Evolutionary conservation across 2,113 vertebrate species (phyloP), one percentile per base, ranked within the genome.

Genomic region (Urocolius indicus): DNA sequence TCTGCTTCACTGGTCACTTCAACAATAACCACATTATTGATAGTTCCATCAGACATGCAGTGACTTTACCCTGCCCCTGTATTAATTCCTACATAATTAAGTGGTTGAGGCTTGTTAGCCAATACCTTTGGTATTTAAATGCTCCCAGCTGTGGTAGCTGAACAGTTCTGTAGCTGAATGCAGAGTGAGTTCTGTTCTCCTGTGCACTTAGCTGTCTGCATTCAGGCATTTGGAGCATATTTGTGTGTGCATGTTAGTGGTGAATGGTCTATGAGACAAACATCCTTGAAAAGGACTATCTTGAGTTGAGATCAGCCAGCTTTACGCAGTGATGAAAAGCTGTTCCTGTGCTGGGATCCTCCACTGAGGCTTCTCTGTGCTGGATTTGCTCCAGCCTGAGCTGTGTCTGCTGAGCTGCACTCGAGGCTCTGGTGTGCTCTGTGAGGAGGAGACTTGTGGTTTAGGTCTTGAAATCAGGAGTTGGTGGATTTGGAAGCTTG

Each of bases 311-410:
- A 61, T 90, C 58, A 16, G 67, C 6, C 75, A 48, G 67, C 79
- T 45, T 69, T 83, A 54, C 67, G 75, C 21, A 4, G 38, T 15
- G 91, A 16, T 45, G 76, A 61, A 68, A 85, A 86, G 89, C 83
- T 94, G 67, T 90, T 96, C 88, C 79, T 90, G 71, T 79, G 82
- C 75, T 10, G 68, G 84, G 49, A 65, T 76, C 38, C 18, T 76
- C 45, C 2, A 0, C 76, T 45, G 81, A 38, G 84, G 30, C 45
- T 69, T 57, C 77, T 29, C 18, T 46, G 58, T 3, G 1, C 49
- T 48, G 79, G 52, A 3, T 83, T 51, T 80, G 79, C 79, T 83
- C 57, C 75, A 79, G 75, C 66, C n/a, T 1, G 0, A 26, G 6
- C 27, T 5, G 23, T 8, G 3, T 22, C n/a, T 1, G 0, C 23